phyloP scores from a whole-genome alignment of 2,113 vertebrate species.

The Pyxicephalus adspersus region DNA sequence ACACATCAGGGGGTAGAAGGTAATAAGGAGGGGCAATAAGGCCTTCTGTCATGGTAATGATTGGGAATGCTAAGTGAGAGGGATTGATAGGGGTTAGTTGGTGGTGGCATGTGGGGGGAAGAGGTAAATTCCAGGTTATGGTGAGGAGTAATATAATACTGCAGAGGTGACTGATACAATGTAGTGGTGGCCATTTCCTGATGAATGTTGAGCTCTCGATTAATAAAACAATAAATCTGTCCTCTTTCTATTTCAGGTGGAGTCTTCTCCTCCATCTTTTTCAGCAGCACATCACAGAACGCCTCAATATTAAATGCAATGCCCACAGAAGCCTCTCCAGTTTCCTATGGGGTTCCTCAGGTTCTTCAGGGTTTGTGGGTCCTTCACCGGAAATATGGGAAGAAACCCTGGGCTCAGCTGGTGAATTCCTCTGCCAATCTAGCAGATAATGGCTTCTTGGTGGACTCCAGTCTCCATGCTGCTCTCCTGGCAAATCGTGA shows the following conservation, averaged over 20 bases:
- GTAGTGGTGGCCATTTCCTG: too few species aligned
- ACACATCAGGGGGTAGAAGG: background rate
- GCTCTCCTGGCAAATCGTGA: constrained; percentile 61
- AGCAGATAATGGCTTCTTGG: constrained; percentile 66
- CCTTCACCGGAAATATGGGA: constrained; percentile 65
- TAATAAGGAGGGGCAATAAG: background rate
- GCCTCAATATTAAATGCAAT: constrained; percentile 61
- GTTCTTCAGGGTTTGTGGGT: constrained; percentile 61
- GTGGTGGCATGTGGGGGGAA: too few species aligned
- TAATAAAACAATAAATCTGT: too few species aligned
- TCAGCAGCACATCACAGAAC: constrained; percentile 58
- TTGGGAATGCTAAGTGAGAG: too few species aligned
- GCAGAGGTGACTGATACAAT: too few species aligned
- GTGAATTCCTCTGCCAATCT: constrained; percentile 51
- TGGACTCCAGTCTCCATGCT: constrained; percentile 62
- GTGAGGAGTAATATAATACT: too few species aligned
- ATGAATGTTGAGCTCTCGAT: too few species aligned
- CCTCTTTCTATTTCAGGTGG: constrained; percentile 57
- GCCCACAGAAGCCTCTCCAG: constrained; percentile 48
- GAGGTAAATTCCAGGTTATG: too few species aligned
- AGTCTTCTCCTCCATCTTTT: constrained; percentile 61
- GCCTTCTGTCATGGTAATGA: too few species aligned
- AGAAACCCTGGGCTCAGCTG: constrained; percentile 65
- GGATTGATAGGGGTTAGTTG: too few species aligned
- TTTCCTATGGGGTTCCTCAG: background rate